Evolutionary conservation across 2,888 invertebrate species (phyloP).

Genomic region (Polydrusus pterygomalis): DNA sequence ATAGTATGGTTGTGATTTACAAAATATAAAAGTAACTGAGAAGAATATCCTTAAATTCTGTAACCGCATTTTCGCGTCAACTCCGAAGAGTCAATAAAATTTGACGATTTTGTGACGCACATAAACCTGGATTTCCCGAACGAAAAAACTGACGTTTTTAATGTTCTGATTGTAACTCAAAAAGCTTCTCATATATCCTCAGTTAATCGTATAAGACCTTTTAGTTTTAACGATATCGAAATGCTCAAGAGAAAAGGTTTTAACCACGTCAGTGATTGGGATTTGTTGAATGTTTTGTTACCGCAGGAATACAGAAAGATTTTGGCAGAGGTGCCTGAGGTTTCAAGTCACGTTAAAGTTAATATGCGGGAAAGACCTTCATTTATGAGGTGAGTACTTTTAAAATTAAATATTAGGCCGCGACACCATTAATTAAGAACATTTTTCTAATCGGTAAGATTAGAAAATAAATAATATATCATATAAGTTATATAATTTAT

Average conservation of each 20-base stretch:
- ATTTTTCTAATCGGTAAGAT: background rate
- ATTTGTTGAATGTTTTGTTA: slow-evolving; percentile 90
- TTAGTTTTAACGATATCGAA: slow-evolving; percentile 89
- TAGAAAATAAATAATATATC: too few relatives aligned
- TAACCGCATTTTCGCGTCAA: too few relatives aligned
- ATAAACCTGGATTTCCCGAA: slow-evolving; percentile 88
- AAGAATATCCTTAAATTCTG: too few relatives aligned
- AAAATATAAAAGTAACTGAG: too few relatives aligned
- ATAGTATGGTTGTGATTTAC: too few relatives aligned
- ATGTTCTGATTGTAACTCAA: slow-evolving; percentile 85
- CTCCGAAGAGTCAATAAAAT: too few relatives aligned
- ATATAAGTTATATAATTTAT: too few relatives aligned
- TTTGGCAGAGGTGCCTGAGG: slow-evolving; percentile 86
- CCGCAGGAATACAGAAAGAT: slow-evolving; percentile 89
- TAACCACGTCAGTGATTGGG: slow-evolving; percentile 94
- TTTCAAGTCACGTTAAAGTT: slow-evolving; percentile 79
- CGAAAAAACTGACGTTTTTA: slow-evolving; percentile 72
- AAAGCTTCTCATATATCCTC: slow-evolving; percentile 72
- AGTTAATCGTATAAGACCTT: slow-evolving; percentile 76
- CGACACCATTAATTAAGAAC: too few relatives aligned
- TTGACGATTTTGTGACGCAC: too few relatives aligned
- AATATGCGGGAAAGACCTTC: slow-evolving; percentile 74
- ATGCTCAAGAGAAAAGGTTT: slow-evolving; percentile 86
- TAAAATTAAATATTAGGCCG: too few relatives aligned
- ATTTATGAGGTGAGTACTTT: slow-evolving; percentile 72